phyloP scores from a whole-genome alignment of 2,113 vertebrate species.

The Xenopus tropicalis region DNA sequence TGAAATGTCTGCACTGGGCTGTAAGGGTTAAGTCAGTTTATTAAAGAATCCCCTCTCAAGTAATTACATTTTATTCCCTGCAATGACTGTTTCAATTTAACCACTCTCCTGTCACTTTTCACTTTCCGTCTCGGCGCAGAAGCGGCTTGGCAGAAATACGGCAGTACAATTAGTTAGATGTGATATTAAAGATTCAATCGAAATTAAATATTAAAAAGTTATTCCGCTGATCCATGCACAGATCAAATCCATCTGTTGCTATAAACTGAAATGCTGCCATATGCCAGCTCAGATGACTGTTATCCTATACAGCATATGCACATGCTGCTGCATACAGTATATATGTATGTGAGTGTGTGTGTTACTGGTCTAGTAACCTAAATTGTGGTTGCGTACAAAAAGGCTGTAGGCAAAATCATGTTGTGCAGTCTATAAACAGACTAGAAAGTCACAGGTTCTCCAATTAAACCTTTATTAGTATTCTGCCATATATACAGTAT shows the following conservation, averaged over 20 bases:
- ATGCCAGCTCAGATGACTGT: constrained; percentile 22
- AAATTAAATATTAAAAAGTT: constrained; percentile 48
- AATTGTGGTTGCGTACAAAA: neutral
- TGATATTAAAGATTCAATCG: constrained; percentile 46
- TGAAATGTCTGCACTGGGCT: neutral
- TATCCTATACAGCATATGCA: neutral
- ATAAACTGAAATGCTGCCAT: constrained; percentile 40
- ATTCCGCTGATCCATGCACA: constrained; percentile 44
- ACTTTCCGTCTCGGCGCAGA: constrained; percentile 39
- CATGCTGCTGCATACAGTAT: neutral
- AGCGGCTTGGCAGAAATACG: constrained; percentile 44
- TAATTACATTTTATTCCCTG: constrained; percentile 46
- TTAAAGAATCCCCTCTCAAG: constrained; percentile 42
- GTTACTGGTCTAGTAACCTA: neutral
- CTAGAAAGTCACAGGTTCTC: neutral
- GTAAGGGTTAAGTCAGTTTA: constrained; percentile 33
- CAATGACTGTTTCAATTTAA: constrained; percentile 46
- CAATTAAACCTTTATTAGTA: neutral
- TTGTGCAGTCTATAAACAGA: neutral
- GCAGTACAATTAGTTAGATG: constrained; percentile 45
- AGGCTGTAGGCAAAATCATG: neutral
- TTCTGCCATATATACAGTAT: neutral
- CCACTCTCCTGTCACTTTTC: constrained; percentile 46
- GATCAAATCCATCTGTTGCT: constrained; percentile 45
- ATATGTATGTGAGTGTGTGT: too few species aligned